These are phyloP conservation scores for Ectropis grisescens DNA, from an alignment of 1,140 invertebrate species.

Conservation along the genomic window DNA sequence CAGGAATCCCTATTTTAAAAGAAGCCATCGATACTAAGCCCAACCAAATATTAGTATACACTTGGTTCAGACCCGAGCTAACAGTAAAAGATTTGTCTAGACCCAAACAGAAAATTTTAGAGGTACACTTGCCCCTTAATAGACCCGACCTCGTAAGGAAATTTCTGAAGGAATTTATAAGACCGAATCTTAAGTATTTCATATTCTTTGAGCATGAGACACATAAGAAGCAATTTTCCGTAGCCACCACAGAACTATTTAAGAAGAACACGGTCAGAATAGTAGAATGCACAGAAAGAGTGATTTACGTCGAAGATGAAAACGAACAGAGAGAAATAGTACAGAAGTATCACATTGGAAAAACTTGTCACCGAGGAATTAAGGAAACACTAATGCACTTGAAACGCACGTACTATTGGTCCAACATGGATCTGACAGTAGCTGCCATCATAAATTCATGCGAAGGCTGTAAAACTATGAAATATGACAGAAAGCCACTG, in stretches of 20 bases:
- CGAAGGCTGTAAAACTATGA: not conserved
- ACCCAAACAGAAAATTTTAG: not conserved
- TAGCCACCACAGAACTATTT: not conserved
- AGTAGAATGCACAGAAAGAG: not conserved
- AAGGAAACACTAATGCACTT: not conserved
- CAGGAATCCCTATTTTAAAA: conserved; percentile 16
- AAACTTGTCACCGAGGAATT: not conserved
- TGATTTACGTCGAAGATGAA: not conserved
- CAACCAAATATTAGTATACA: conserved; percentile 6
- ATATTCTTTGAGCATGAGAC: not conserved
- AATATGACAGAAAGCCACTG: not conserved
- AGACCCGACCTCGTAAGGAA: too few species aligned
- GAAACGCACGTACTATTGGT: not conserved
- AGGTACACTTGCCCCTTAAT: not conserved
- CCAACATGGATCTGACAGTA: not conserved
- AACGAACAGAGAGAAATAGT: not conserved
- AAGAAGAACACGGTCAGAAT: not conserved
- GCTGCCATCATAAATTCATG: not conserved
- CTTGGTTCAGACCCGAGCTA: not conserved
- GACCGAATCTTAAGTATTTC: not conserved
- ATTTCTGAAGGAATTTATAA: too few species aligned
- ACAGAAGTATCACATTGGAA: not conserved
- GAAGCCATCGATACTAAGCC: conserved; percentile 24
- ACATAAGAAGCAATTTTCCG: not conserved
- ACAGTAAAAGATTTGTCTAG: not conserved